Base-by-base conservation (phyloP, 53 echinoderm and acorn worm species). In the Hippasteria phrygiana region DNA sequence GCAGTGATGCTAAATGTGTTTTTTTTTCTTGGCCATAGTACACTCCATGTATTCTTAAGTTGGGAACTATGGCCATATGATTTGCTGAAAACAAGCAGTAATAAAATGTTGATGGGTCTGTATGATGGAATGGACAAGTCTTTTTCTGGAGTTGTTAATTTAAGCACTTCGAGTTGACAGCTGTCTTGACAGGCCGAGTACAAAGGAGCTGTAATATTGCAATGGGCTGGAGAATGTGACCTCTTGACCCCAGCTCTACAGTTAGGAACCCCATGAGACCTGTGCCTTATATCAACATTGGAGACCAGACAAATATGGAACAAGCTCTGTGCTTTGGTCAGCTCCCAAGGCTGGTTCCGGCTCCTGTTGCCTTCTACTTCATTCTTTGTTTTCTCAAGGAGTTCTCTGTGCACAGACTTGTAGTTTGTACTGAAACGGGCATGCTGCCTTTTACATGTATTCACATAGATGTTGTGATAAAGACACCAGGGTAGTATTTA, bases 201-300 rank as follows among this genome's bases (percentile, higher is more conserved):
- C 64, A 66, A 69, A 35, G n/a, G 62, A 35, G 67, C 48, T 62
- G 66, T 34, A 50, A 67, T 83, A 67, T 50, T 66, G 78, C 78
- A 54, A 38, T 56, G 56, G 78, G 27, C 78, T 55, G 34, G 78
- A 56, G 78, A 36, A 78, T 78, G 78, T 56, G 78, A 83, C 67
- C 70, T 18, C 36, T 32, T 69, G 69, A 83, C 70, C 83, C 33
- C 48, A 10, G 47, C 51, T 69, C 67, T 83, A 83, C 67, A 83
- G 83, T 70, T 66, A 78, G 42, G 70, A 36, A 17, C 65, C 69
- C 83, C 9, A 0, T 10, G 70, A 48, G 83, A 83, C 43, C 33
- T 6, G 31, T 20, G 10, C 65, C 70, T 69, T 48, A 47, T 35
- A 33, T 69, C 69, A 69, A 47, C 66, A 83, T 14, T 83, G 29